Percentiles rank a stretch among this genome's conserved stretches.
phyloP scores from a whole-genome alignment of 2,888 invertebrate genomes.

The Ophonus ardosiacus region DNA sequence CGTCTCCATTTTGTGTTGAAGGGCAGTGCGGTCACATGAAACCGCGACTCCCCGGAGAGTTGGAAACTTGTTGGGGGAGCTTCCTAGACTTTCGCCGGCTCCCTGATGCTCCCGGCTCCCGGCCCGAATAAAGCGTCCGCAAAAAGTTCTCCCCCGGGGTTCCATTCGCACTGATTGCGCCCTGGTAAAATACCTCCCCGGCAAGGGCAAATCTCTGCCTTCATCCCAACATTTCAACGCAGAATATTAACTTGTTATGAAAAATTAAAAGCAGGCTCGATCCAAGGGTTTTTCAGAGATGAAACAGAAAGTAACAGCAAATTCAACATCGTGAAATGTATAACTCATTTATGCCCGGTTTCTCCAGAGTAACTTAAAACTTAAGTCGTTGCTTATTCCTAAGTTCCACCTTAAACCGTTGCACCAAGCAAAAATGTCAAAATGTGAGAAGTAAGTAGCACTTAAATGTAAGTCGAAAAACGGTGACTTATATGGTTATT shows the following conservation, averaged over 20 bases:
- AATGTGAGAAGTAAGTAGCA: too few relatives aligned
- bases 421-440: too few relatives aligned
- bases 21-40: constrained; percentile 12
- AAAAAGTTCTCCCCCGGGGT: constrained; percentile 33
- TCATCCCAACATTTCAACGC: background rate
- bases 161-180: constrained; percentile 40
- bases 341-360: too few relatives aligned
- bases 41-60: background rate
- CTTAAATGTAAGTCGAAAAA: too few relatives aligned
- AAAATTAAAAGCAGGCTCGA: background rate
- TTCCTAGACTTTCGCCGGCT: background rate
- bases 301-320: too few relatives aligned
- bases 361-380: too few relatives aligned
- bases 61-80: constrained; percentile 6
- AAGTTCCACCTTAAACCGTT: too few relatives aligned
- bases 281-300: too few relatives aligned
- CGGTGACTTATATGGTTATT: too few relatives aligned
- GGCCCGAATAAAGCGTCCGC: constrained; percentile 29
- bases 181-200: background rate
- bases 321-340: too few relatives aligned
- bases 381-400: too few relatives aligned
- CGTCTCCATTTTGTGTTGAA: constrained; percentile 6
- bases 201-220: background rate
- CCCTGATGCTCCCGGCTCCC: background rate
- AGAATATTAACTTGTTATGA: background rate